A percentile compares a stretch with the other conserved stretches of the same genome.
These are phyloP conservation scores for Drosophila cardini DNA, from an alignment of 1,140 invertebrate species.

Conservation along the genomic window DNA sequence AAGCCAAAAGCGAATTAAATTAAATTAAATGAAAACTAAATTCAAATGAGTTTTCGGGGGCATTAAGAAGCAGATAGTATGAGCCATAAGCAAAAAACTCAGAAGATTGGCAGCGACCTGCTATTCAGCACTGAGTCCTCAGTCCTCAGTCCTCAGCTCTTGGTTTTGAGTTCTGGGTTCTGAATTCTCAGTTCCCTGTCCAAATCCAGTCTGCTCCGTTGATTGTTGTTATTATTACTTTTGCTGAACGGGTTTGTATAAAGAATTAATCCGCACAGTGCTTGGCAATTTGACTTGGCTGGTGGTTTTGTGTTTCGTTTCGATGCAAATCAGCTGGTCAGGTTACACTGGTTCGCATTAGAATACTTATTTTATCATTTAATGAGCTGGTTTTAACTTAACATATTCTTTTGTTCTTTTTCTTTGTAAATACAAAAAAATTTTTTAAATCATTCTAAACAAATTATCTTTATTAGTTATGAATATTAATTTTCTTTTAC, in stretches of 20 bases:
- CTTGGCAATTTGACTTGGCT: conserved; percentile 80
- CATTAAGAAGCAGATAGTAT: conserved; percentile 56
- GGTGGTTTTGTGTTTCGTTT: conserved; percentile 74
- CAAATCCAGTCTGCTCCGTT: conserved; percentile 36
- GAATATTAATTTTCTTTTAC: too few species aligned
- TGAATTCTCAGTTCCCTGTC: not conserved
- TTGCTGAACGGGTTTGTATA: conserved; percentile 80
- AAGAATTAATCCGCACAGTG: conserved; percentile 84
- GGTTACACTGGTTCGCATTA: conserved; percentile 41
- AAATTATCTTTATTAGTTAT: not conserved
- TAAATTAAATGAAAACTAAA: conserved; percentile 84
- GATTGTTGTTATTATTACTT: conserved; percentile 83
- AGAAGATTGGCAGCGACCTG: conserved; percentile 46
- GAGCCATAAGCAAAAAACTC: conserved; percentile 9
- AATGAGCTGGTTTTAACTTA: conserved; percentile 33
- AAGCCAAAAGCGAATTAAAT: conserved; percentile 72
- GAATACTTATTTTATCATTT: not conserved
- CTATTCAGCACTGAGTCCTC: conserved; percentile 12
- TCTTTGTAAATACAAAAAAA: too few species aligned
- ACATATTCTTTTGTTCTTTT: too few species aligned
- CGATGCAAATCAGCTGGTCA: conserved; percentile 77
- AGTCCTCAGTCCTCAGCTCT: not conserved
- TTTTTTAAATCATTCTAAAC: too few species aligned
- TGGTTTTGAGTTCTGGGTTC: not conserved
- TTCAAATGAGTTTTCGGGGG: conserved; percentile 82